Percentiles rank a stretch among this genome's conserved stretches.
These are phyloP conservation scores for Lycocerus yunnanus DNA, from an alignment of 2,888 invertebrate species.

Conservation along the genomic window DNA sequence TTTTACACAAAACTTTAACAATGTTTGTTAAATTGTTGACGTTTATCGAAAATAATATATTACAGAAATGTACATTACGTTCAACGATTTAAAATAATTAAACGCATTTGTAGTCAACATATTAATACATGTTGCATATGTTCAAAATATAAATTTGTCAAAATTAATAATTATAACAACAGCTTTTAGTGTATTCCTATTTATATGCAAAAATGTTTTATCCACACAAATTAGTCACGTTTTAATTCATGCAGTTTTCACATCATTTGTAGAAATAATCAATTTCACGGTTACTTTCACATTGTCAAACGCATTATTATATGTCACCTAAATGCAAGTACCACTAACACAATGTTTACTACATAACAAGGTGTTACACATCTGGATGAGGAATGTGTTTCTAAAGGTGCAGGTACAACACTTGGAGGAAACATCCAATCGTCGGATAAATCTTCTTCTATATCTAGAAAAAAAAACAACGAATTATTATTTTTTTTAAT, in stretches of 20 bases:
- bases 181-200: slow-evolving; percentile 7
- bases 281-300: slow-evolving; percentile 1
- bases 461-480: neutral
- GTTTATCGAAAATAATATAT: neutral
- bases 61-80: neutral
- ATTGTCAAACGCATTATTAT: neutral
- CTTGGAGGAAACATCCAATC: slow-evolving; percentile 50
- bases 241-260: neutral
- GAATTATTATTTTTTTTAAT: neutral
- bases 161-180: slow-evolving; percentile 13
- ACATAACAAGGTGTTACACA: slow-evolving; percentile 13
- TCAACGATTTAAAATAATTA: neutral
- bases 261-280: neutral
- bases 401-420: slow-evolving; percentile 49
- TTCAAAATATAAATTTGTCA: slow-evolving; percentile 2
- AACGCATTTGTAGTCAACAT: neutral
- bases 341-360: slow-evolving; percentile 21
- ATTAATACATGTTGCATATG: neutral
- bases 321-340: slow-evolving; percentile 15
- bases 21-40: neutral
- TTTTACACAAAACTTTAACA: slow-evolving; percentile 2
- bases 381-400: slow-evolving; percentile 44
- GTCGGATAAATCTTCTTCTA: slow-evolving; percentile 42
- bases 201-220: slow-evolving; percentile 17
- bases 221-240: slow-evolving; percentile 9